A percentile compares a stretch with the other conserved stretches of the same genome.
Evolutionary conservation across 1,140 invertebrate genomes (phyloP).

Genomic region (Bursaphelenchus mucronatus): DNA sequence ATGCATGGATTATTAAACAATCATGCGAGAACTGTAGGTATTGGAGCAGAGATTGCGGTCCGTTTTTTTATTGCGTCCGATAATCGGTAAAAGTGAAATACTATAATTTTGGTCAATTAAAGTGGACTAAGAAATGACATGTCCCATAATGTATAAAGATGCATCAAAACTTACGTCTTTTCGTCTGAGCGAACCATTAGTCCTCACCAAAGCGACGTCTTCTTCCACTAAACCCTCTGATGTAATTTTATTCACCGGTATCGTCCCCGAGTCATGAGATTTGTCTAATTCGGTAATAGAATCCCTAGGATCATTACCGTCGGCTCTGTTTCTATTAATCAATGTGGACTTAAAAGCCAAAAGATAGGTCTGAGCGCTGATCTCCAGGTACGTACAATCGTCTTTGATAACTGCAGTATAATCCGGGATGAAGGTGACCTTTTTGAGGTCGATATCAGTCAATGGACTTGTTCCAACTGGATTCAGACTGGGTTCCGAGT

Average conservation of each 20-base stretch:
- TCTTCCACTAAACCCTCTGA: slow-evolving; percentile 36
- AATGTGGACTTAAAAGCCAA: slow-evolving; percentile 52
- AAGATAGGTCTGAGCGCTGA: slow-evolving; percentile 51
- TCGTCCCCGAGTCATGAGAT: slow-evolving; percentile 27
- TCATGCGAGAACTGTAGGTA: too few relatives aligned
- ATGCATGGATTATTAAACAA: too few relatives aligned
- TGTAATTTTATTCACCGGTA: slow-evolving; percentile 36
- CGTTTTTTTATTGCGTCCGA: too few relatives aligned
- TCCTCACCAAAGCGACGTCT: slow-evolving; percentile 24
- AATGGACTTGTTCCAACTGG: neutral
- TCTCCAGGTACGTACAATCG: slow-evolving; percentile 58
- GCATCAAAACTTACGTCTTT: slow-evolving; percentile 1
- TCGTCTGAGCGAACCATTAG: slow-evolving; percentile 29
- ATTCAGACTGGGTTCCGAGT: slow-evolving; percentile 12
- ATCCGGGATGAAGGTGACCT: slow-evolving; percentile 54
- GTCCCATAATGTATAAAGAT: too few relatives aligned
- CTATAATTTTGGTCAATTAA: too few relatives aligned
- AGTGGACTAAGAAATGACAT: too few relatives aligned
- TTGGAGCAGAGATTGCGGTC: too few relatives aligned
- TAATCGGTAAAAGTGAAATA: too few relatives aligned
- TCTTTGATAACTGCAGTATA: slow-evolving; percentile 46
- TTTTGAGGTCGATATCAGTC: slow-evolving; percentile 21
- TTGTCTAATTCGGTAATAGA: slow-evolving; percentile 15
- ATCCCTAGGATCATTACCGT: slow-evolving; percentile 13
- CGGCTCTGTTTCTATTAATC: slow-evolving; percentile 29